These are phyloP conservation scores for Eristalinus sepulchralis DNA, from an alignment of 2,888 invertebrate species.

Conservation along the genomic window DNA sequence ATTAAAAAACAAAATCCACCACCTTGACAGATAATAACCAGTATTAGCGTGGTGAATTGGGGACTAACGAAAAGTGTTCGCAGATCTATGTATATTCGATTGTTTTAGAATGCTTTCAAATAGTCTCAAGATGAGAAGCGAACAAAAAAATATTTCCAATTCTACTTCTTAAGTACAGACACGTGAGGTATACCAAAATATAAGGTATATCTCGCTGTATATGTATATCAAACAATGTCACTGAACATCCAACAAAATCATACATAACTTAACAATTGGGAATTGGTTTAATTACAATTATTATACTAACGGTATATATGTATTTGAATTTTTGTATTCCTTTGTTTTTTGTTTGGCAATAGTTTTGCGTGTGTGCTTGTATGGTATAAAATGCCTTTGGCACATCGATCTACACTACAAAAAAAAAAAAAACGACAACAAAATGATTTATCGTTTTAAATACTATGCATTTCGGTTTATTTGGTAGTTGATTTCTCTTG, in stretches of 20 bases:
- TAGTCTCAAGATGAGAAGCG: no score
- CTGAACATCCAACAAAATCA: neutral
- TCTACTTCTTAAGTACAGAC: no score
- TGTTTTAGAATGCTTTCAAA: no score
- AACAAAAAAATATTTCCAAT: no score
- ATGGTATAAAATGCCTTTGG: slow-evolving; percentile 52
- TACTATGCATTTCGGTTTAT: slow-evolving; percentile 44
- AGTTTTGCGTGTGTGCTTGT: slow-evolving; percentile 3
- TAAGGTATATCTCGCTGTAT: no score
- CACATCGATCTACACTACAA: slow-evolving; percentile 27
- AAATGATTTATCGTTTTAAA: neutral
- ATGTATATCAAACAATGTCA: neutral
- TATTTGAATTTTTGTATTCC: neutral
- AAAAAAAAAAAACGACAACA: neutral
- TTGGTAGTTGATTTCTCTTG: slow-evolving; percentile 29
- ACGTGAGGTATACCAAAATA: no score
- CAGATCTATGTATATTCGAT: no score
- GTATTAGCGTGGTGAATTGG: no score
- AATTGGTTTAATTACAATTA: slow-evolving; percentile 4
- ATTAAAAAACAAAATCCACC: no score
- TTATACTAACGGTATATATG: slow-evolving; percentile 19
- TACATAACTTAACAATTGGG: slow-evolving; percentile 15
- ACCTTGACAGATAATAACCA: no score
- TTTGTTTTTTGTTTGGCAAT: neutral
- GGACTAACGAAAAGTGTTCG: no score